phyloP scores from a whole-genome alignment of 2,888 invertebrate species.

The Epinotia bilunana region DNA sequence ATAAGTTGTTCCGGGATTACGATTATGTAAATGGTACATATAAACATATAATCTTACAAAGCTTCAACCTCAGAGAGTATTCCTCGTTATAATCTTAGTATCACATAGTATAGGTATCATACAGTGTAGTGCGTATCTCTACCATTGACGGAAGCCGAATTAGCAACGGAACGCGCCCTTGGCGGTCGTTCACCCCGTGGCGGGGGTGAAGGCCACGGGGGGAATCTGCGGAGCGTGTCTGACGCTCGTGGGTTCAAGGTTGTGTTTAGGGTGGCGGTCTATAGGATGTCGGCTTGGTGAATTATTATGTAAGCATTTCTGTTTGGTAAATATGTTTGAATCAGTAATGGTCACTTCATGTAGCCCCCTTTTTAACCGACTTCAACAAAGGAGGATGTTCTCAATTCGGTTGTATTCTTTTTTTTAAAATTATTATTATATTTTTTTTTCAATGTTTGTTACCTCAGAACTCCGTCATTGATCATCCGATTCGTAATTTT shows the following conservation, averaged over 20 bases:
- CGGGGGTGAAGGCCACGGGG: slow-evolving; percentile 15
- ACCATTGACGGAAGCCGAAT: slow-evolving; percentile 7
- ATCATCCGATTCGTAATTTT: too few species aligned
- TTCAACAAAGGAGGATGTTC: too few species aligned
- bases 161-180: slow-evolving; percentile 9
- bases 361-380: too few species aligned
- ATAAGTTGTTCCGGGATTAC: too few species aligned
- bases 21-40: too few species aligned
- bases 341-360: background rate
- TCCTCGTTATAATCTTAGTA: too few species aligned
- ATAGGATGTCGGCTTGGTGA: background rate
- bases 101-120: background rate
- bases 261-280: background rate
- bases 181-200: slow-evolving; percentile 9
- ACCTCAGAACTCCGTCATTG: too few species aligned
- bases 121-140: background rate
- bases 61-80: too few species aligned
- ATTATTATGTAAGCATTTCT: background rate
- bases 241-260: slow-evolving; percentile 1
- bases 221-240: slow-evolving; percentile 5
- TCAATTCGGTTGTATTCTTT: too few species aligned
- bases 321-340: background rate
- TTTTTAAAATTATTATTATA: too few species aligned
- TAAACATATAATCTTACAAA: too few species aligned
- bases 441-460: too few species aligned